Percentiles rank a stretch among this genome's conserved stretches.
Conservation (phyloP, 1,140 invertebrate genomes). For the Cydia strobilella region DNA sequence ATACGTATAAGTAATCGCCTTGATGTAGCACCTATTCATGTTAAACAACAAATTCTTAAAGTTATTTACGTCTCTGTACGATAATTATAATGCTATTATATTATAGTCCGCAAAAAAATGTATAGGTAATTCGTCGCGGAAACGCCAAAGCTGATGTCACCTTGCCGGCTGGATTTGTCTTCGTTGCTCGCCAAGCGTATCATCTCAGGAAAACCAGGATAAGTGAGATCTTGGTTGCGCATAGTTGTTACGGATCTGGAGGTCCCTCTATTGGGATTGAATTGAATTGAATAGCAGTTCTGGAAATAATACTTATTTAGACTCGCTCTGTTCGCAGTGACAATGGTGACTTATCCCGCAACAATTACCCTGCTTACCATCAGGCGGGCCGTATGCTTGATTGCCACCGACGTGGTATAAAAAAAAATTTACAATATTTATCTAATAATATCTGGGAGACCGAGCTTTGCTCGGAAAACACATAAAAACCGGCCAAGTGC, state of each 20-base stretch:
- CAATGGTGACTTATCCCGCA: not conserved
- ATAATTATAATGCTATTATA: not conserved
- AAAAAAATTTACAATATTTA: too few species aligned
- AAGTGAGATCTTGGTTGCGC: not conserved
- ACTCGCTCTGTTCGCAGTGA: not conserved
- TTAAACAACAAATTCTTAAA: not conserved
- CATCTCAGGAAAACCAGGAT: not conserved
- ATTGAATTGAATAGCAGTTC: not conserved
- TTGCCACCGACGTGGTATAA: too few species aligned
- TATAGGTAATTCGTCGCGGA: not conserved
- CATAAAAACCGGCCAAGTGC: too few species aligned
- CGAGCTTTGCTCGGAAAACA: too few species aligned
- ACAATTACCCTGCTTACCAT: too few species aligned
- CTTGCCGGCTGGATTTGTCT: not conserved
- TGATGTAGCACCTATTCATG: too few species aligned
- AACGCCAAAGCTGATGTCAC: not conserved
- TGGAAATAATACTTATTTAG: slow-evolving; percentile 1
- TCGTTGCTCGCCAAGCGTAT: not conserved
- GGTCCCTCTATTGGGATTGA: not conserved
- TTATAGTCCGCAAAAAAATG: not conserved
- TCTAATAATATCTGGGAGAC: too few species aligned
- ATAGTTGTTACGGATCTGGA: not conserved
- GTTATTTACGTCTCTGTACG: not conserved
- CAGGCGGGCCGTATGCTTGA: too few species aligned
- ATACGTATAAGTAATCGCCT: too few species aligned